phyloP scores from a whole-genome alignment of 1,140 invertebrate genomes.

The Drosophila lini region DNA sequence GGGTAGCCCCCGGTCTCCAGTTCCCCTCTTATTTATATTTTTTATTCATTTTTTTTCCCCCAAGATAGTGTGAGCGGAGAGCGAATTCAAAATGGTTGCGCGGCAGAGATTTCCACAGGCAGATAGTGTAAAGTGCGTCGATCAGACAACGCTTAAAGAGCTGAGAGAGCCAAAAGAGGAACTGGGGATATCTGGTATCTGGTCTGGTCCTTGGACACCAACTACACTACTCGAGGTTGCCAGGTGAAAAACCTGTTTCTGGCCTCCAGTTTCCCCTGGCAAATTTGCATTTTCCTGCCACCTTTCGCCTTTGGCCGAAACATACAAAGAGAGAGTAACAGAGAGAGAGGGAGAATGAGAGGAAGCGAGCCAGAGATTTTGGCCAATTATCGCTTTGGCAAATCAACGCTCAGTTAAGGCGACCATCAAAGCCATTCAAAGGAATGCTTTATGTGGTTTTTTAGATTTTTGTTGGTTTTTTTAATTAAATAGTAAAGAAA shows the following conservation, averaged over 20 bases:
- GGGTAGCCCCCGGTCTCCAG: slow-evolving; percentile 13
- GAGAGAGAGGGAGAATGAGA: neutral
- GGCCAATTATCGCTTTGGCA: slow-evolving; percentile 46
- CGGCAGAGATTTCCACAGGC: slow-evolving; percentile 31
- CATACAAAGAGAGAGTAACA: neutral
- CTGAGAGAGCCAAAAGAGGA: slow-evolving; percentile 20
- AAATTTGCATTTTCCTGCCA: slow-evolving; percentile 55
- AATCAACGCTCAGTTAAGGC: slow-evolving; percentile 22
- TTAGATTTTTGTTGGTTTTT: neutral
- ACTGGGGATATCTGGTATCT: slow-evolving; percentile 24
- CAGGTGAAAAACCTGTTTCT: slow-evolving; percentile 47
- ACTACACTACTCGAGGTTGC: slow-evolving; percentile 21
- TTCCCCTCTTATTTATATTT: slow-evolving; percentile 13
- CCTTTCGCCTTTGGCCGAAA: slow-evolving; percentile 42
- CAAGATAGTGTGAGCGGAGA: slow-evolving; percentile 37
- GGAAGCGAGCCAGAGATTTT: neutral
- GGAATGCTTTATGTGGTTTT: neutral
- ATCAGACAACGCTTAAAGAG: slow-evolving; percentile 49
- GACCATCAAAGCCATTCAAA: slow-evolving; percentile 31
- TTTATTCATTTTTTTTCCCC: slow-evolving; percentile 1
- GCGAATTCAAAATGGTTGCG: slow-evolving; percentile 66
- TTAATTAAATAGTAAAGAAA: neutral
- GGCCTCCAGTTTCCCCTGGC: slow-evolving; percentile 15
- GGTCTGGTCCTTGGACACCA: slow-evolving; percentile 24
- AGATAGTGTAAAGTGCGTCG: slow-evolving; percentile 67